Conservation (phyloP, 2,113 vertebrate genomes). For the Crotalus horridus region DNA sequence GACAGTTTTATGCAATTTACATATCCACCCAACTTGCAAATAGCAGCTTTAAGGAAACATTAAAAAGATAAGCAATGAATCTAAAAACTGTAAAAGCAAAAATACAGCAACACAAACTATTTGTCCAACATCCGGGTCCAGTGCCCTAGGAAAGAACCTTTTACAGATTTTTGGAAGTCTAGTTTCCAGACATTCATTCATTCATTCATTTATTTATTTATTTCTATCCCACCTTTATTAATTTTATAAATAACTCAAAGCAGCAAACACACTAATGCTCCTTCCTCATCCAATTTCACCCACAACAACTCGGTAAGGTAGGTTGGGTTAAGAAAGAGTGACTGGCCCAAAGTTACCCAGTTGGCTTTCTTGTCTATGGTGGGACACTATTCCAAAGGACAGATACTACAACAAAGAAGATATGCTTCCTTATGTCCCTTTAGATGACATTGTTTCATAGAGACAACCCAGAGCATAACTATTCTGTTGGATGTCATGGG, state of each 20-base stretch:
- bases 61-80: neutral
- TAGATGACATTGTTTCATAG: neutral
- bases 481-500: neutral
- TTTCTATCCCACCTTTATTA: neutral
- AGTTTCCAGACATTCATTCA: neutral
- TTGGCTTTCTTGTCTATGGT: neutral
- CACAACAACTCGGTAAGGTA: neutral
- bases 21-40: neutral
- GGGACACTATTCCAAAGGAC: neutral
- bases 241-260: neutral
- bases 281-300: neutral
- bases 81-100: neutral
- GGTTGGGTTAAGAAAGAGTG: neutral
- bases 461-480: neutral
- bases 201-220: neutral
- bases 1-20: neutral
- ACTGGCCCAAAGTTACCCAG: neutral
- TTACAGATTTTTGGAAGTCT: neutral
- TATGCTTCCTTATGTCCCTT: neutral
- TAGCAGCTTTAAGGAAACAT: neutral
- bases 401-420: neutral
- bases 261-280: neutral
- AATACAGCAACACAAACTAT: neutral
- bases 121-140: neutral
- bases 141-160: neutral